Conservation (phyloP, 2,797 vertebrate species). For the Hippopotamyrus pictus region DNA sequence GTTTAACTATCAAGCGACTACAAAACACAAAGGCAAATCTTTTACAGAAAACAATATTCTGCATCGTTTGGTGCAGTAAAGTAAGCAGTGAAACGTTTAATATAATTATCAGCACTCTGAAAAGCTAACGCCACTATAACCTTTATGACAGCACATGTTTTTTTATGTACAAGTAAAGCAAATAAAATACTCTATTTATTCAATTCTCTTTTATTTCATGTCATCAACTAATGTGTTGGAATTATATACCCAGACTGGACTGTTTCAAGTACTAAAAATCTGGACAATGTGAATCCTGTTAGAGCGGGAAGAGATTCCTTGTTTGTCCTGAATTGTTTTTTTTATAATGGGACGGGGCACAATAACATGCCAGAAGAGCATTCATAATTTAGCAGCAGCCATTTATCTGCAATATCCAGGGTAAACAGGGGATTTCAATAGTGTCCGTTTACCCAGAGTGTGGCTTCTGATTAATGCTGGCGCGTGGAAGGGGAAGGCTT, state of each 20-base stretch:
- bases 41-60: background rate
- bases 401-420: slow-evolving; percentile 9
- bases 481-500: background rate
- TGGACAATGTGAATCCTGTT: background rate
- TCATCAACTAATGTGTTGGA: background rate
- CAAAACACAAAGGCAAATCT: background rate
- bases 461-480: background rate
- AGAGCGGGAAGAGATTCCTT: background rate
- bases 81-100: slow-evolving; percentile 6
- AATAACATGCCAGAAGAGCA: background rate
- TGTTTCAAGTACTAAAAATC: background rate
- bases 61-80: background rate
- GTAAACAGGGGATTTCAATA: slow-evolving; percentile 1
- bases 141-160: background rate
- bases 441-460: background rate
- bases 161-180: background rate
- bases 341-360: background rate
- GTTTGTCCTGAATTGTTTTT: background rate
- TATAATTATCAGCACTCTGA: background rate
- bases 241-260: background rate
- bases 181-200: background rate
- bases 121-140: background rate
- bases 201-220: background rate
- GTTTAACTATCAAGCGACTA: background rate
- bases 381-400: slow-evolving; percentile 17